Conservation (phyloP, 2,888 invertebrate species). For the Netelia fuscicornis region DNA sequence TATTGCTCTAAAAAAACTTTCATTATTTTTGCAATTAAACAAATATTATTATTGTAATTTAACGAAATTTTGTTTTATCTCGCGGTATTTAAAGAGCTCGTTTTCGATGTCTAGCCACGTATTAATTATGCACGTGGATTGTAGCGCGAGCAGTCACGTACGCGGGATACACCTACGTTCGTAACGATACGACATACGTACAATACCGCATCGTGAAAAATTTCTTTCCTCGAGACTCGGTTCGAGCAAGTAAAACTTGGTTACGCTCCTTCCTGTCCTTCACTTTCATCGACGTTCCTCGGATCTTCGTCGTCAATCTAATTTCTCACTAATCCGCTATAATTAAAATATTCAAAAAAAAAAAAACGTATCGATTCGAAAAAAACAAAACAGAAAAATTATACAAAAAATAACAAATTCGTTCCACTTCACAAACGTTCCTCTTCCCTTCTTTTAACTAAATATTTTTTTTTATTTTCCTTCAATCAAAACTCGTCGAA, state of each 20-base stretch:
- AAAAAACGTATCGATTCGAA: no score
- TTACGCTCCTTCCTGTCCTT: conserved; percentile 31
- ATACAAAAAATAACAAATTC: no score
- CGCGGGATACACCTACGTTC: background rate
- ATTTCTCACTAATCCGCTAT: background rate
- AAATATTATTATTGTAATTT: background rate
- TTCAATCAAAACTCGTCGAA: background rate
- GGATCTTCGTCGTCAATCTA: background rate
- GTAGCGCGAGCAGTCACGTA: conserved; percentile 25
- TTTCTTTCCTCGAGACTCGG: conserved; percentile 25
- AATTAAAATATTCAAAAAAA: no score
- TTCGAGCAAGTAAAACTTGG: conserved; percentile 19
- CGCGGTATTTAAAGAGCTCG: conserved; percentile 6
- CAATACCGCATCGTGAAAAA: conserved; percentile 19
- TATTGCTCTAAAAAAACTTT: no score
- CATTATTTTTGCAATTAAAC: no score
- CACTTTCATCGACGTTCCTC: conserved; percentile 40
- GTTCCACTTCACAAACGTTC: no score
- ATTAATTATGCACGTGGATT: conserved; percentile 43
- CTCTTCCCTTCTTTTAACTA: no score
- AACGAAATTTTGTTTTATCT: conserved; percentile 7
- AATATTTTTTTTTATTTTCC: background rate
- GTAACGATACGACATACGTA: conserved; percentile 17
- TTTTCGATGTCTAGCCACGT: conserved; percentile 6
- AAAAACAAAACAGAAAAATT: no score